A percentile compares a stretch with the other conserved stretches of the same genome.
phyloP scores from a whole-genome alignment of 2,113 vertebrate genomes.

The Anolis sagrei region DNA sequence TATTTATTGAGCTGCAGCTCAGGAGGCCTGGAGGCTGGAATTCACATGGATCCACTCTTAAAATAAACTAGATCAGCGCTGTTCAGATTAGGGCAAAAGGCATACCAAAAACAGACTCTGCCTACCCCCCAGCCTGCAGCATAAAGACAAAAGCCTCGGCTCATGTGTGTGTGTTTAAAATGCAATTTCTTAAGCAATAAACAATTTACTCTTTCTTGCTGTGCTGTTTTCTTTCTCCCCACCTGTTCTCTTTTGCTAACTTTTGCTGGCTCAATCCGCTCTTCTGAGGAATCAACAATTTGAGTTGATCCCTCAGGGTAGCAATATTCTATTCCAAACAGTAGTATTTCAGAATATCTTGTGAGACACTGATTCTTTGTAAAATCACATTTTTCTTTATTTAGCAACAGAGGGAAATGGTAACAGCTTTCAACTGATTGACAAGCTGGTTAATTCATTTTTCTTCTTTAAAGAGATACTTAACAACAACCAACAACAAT shows the following conservation, averaged over 20 bases:
- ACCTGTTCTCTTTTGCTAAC: constrained; percentile 48
- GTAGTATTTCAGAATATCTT: neutral
- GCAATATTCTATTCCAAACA: neutral
- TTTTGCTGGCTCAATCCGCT: constrained; percentile 49
- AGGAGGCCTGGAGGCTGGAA: constrained; percentile 59
- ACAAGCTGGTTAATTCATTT: constrained; percentile 28
- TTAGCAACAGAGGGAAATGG: neutral
- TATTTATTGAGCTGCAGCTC: constrained; percentile 61
- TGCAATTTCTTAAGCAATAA: constrained; percentile 46
- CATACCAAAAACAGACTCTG: constrained; percentile 44
- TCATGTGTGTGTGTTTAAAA: constrained; percentile 31
- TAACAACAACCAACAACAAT: constrained; percentile 6
- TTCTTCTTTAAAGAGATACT: constrained; percentile 14
- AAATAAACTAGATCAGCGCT: constrained; percentile 64
- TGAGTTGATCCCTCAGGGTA: constrained; percentile 58
- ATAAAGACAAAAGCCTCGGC: constrained; percentile 6
- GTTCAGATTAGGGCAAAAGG: constrained; percentile 55
- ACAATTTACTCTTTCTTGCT: constrained; percentile 24
- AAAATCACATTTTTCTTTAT: constrained; percentile 56
- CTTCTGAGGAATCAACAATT: constrained; percentile 38
- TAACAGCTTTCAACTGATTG: constrained; percentile 1
- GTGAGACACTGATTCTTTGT: constrained; percentile 18
- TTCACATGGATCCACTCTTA: constrained; percentile 64
- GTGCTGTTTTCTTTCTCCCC: constrained; percentile 32
- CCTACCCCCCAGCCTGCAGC: constrained; percentile 29